Conservation (phyloP, 2,888 invertebrate species). For the Fragum sueziense region DNA sequence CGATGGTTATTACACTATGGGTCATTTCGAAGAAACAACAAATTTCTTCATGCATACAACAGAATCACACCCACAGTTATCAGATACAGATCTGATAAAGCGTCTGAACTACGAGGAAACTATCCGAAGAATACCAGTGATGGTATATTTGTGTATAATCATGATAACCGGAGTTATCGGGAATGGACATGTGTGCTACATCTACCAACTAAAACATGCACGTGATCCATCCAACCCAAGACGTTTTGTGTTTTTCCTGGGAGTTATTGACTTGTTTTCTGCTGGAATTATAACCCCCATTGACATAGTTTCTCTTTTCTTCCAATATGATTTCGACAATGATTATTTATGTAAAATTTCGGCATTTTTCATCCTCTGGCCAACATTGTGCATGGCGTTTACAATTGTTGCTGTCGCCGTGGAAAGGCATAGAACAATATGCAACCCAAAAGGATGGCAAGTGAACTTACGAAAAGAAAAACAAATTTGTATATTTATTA, state of each 20-base stretch:
- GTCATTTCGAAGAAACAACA: no score
- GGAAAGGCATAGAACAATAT: slow-evolving; percentile 69
- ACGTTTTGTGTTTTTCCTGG: slow-evolving; percentile 63
- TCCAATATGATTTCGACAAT: slow-evolving; percentile 59
- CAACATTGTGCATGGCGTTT: slow-evolving; percentile 50
- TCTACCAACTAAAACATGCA: slow-evolving; percentile 58
- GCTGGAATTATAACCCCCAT: slow-evolving; percentile 57
- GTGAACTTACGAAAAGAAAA: slow-evolving; percentile 62
- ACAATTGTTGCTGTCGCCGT: slow-evolving; percentile 59
- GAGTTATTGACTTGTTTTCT: slow-evolving; percentile 59
- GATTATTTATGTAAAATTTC: slow-evolving; percentile 51
- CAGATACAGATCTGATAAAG: slow-evolving; percentile 6
- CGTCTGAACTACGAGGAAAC: slow-evolving; percentile 57
- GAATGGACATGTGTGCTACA: slow-evolving; percentile 62
- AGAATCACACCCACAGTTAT: no score
- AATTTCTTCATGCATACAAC: no score
- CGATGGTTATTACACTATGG: no score
- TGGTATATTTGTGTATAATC: slow-evolving; percentile 52
- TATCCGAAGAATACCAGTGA: slow-evolving; percentile 49
- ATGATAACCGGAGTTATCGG: slow-evolving; percentile 57
- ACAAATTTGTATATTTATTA: no score
- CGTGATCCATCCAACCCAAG: slow-evolving; percentile 60
- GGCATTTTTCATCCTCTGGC: slow-evolving; percentile 47
- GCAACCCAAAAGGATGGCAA: slow-evolving; percentile 66
- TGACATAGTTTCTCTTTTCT: slow-evolving; percentile 53